These are phyloP conservation scores for Azorinus chamasolen DNA, from an alignment of 2,888 invertebrate genomes.

Conservation along the genomic window DNA sequence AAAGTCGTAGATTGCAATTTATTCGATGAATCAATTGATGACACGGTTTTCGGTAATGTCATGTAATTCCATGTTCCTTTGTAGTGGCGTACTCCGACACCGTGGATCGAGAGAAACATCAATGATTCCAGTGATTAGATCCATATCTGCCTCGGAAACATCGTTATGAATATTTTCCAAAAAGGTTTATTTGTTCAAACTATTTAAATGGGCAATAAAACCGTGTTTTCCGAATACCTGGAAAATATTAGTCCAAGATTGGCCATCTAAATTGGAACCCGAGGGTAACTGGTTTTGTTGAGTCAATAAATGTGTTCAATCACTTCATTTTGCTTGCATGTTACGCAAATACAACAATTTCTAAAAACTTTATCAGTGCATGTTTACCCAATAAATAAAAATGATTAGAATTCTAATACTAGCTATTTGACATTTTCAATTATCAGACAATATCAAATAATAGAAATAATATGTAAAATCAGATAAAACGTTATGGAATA, in stretches of 20 bases:
- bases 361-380: neutral
- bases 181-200: conserved; percentile 32
- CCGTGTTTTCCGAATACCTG: conserved; percentile 20
- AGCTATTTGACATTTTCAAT: conserved; percentile 59
- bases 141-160: too few species aligned
- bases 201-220: conserved; percentile 59
- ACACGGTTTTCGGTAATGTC: too few species aligned
- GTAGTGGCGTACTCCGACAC: too few species aligned
- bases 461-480: conserved; percentile 59
- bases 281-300: conserved; percentile 1
- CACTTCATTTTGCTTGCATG: too few species aligned
- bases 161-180: too few species aligned
- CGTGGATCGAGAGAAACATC: too few species aligned
- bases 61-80: too few species aligned
- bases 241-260: conserved; percentile 26
- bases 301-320: conserved; percentile 8
- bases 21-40: too few species aligned
- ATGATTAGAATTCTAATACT: conserved; percentile 60
- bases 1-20: too few species aligned
- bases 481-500: conserved; percentile 43
- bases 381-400: conserved; percentile 36
- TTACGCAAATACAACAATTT: too few species aligned
- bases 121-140: too few species aligned
- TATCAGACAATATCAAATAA: conserved; percentile 56
- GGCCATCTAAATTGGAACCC: conserved; percentile 21